These are phyloP conservation scores for Malurus splendens DNA, from an alignment of 2,797 vertebrate genomes.

Conservation along the genomic window DNA sequence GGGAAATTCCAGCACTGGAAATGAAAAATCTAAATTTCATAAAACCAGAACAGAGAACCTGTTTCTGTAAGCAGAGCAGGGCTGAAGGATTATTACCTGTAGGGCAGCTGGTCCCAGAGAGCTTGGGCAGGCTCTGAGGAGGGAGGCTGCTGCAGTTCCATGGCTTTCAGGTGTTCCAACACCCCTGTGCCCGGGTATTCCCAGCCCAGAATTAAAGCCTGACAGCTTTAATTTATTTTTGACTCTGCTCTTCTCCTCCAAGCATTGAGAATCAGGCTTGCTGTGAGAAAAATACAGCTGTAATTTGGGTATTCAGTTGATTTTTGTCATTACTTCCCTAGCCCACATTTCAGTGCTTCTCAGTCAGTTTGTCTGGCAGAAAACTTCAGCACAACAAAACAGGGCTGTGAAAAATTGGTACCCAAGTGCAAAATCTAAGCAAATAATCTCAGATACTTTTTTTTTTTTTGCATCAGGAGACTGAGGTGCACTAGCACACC, in stretches of 20 bases:
- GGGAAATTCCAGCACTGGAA: neutral
- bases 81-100: conserved; percentile 23
- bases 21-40: neutral
- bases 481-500: neutral
- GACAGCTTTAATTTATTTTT: conserved; percentile 33
- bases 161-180: neutral
- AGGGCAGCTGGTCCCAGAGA: neutral
- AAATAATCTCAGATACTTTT: neutral
- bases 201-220: neutral
- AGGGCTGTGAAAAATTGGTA: neutral
- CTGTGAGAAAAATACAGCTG: neutral
- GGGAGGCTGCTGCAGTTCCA: neutral
- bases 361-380: neutral
- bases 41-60: neutral
- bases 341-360: neutral
- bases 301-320: neutral
- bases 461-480: neutral
- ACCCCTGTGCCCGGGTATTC: neutral
- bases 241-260: neutral
- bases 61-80: neutral
- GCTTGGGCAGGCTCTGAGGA: neutral
- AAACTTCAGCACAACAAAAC: neutral
- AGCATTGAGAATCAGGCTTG: neutral
- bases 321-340: neutral
- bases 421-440: neutral